Conservation (phyloP, 1,140 invertebrate species). For the Drosophila sturtevanti region DNA sequence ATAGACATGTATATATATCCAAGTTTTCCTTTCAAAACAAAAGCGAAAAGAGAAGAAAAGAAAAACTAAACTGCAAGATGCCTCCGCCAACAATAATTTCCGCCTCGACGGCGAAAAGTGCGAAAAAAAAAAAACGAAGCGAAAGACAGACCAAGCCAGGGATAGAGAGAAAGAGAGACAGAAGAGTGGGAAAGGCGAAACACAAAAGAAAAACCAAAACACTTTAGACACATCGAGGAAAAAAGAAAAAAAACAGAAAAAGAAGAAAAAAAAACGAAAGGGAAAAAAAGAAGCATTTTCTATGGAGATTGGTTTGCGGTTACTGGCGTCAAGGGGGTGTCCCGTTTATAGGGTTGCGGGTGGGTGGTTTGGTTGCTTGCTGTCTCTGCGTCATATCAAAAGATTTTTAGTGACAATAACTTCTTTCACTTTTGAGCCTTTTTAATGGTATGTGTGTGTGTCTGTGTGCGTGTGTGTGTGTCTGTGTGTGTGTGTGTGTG, state of each 20-base stretch:
- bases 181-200: conserved; percentile 25
- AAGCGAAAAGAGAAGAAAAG: conserved; percentile 4
- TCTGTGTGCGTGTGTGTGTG: background rate
- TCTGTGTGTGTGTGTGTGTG: conserved; percentile 2
- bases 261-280: background rate
- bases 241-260: conserved; percentile 7
- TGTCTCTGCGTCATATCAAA: conserved; percentile 38
- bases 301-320: background rate
- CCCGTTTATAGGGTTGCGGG: background rate
- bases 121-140: conserved; percentile 21
- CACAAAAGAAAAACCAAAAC: conserved; percentile 34
- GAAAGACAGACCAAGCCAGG: background rate
- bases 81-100: conserved; percentile 68
- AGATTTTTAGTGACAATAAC: conserved; percentile 75
- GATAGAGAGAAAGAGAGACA: conserved; percentile 40
- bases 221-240: conserved; percentile 13
- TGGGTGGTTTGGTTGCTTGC: background rate
- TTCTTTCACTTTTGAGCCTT: conserved; percentile 52
- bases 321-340: background rate
- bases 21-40: conserved; percentile 40
- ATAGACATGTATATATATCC: conserved; percentile 19
- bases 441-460: conserved; percentile 29
- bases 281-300: conserved; percentile 15
- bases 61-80: conserved; percentile 41
- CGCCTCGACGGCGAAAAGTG: conserved; percentile 52